These are phyloP conservation scores for Caracal caracal DNA, from an alignment of 2,113 vertebrate species.

Conservation along the genomic window DNA sequence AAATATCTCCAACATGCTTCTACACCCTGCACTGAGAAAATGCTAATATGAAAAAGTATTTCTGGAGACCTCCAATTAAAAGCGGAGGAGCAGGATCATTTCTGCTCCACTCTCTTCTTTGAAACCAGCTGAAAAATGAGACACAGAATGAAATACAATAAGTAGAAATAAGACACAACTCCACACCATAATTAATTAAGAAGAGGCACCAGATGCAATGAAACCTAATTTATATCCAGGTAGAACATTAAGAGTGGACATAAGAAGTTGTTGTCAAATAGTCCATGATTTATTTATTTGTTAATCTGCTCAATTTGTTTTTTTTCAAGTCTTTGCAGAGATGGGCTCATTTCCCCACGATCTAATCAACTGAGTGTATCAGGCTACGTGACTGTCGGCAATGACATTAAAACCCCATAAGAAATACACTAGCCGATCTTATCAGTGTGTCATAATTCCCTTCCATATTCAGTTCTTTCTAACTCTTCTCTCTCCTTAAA, in stretches of 20 bases:
- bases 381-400: background rate
- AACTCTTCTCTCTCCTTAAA: background rate
- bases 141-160: background rate
- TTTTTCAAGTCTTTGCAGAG: background rate
- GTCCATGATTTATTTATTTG: background rate
- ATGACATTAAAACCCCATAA: background rate
- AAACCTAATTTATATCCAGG: background rate
- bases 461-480: background rate
- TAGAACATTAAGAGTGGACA: background rate
- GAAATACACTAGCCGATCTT: background rate
- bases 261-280: background rate
- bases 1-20: background rate
- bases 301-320: constrained; percentile 17
- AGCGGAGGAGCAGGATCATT: background rate
- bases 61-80: background rate
- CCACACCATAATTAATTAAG: background rate
- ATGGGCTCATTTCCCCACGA: background rate
- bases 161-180: constrained; percentile 1
- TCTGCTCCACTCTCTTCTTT: background rate
- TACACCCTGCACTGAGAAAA: background rate
- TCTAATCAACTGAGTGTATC: background rate
- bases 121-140: constrained; percentile 21
- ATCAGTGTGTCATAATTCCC: background rate
- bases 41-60: constrained; percentile 10
- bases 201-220: background rate